These are phyloP conservation scores for Aphidoletes aphidimyza DNA, from an alignment of 2,888 invertebrate species.

Conservation along the genomic window DNA sequence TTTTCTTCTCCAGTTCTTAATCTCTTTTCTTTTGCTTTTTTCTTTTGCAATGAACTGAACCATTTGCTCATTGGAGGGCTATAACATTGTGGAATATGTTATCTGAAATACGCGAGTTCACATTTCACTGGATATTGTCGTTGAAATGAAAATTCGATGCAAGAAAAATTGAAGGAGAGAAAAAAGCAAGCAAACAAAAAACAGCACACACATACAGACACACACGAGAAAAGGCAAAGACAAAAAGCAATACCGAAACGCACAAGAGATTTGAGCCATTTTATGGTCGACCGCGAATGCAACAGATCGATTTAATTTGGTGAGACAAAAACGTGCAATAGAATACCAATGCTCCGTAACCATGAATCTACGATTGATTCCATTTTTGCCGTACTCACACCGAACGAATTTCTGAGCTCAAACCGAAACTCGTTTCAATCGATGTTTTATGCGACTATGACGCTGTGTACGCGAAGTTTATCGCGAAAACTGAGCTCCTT, in stretches of 20 bases:
- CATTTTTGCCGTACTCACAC: neutral
- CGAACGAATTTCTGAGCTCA: neutral
- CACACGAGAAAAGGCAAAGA: neutral
- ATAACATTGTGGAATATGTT: no score
- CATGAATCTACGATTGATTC: constrained; percentile 39
- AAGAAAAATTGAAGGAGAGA: neutral
- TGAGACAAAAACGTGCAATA: constrained; percentile 46
- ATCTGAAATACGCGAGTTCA: neutral
- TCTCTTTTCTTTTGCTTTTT: no score
- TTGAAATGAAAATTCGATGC: constrained; percentile 34
- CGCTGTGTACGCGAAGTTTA: neutral
- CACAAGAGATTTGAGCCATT: constrained; percentile 14
- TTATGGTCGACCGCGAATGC: constrained; percentile 1
- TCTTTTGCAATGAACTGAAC: no score
- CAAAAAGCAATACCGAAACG: no score
- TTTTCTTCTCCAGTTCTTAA: neutral
- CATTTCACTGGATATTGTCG: constrained; percentile 28
- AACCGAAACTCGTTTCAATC: constrained; percentile 23
- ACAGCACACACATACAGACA: neutral
- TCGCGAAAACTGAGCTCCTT: no score
- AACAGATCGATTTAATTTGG: constrained; percentile 43
- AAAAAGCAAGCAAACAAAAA: neutral
- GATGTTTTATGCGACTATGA: neutral
- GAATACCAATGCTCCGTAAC: constrained; percentile 32
- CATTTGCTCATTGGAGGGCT: no score